Evolutionary conservation across 2,888 invertebrate genomes (phyloP), one percentile per base, ranked within the genome.

Genomic region (Candidula unifasciata): DNA sequence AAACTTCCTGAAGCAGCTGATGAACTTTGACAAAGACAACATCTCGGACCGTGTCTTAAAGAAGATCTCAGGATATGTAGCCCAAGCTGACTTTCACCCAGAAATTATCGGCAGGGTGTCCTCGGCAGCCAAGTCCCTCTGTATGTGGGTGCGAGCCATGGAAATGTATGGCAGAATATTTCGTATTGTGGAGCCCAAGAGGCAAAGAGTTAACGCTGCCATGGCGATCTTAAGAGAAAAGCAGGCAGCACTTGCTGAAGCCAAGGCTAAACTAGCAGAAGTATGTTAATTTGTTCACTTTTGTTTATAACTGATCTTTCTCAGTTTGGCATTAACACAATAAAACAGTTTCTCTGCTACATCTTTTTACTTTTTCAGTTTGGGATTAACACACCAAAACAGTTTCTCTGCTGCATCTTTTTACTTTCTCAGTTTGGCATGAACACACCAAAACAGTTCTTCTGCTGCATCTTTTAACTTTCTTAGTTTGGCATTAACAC

Each of bases 91-190:
- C 93, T 96, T 98, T 91, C 96, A 97, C 82, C 97, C 97, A 0
- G 96, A 97, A 83, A 97, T 97, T 91, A 96, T 98, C 0, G 97
- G 97, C 5, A 91, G 92, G 44, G 97, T 97, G 66, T 97, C 97
- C 0, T 91, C 95, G 0, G 97, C 97, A 0, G 97, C 97, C 33
- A 97, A 97, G 94, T 97, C 97, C 1, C 94, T 98, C 37, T 97
- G 97, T 92, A 95, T 97, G 92, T 98, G 98, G 98, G 97, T 93
- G 30, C 95, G 97, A 86, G 97, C 97, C 2, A 97, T 98, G 93
- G 97, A 98, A 93, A 96, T 97, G 92, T 98, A 98, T 92, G 97
- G 96, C 3, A 96, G 97, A 94, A 96, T 97, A 71, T 97, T 96
- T 95, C 88, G 94, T 60, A 93, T 94, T 89, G 97, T 97, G 0